These are phyloP conservation scores for Heteromyza rotundicornis DNA, from an alignment of 2,888 invertebrate species.

Conservation along the genomic window DNA sequence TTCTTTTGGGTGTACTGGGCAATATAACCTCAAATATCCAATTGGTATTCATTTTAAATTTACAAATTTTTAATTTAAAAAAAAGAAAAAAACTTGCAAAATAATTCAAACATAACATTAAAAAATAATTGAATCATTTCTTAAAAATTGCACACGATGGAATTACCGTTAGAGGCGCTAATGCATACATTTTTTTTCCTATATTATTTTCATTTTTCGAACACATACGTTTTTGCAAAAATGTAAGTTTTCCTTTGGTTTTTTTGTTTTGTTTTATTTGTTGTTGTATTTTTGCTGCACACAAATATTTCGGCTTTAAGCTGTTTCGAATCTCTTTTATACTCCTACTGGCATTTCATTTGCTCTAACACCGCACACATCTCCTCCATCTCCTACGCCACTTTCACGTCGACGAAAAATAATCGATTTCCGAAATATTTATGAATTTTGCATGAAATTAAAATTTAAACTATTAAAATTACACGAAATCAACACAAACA, in stretches of 20 bases:
- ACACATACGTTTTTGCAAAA: no score
- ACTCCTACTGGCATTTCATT: not conserved
- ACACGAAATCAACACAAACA: slow-evolving; percentile 36
- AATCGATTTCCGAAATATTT: slow-evolving; percentile 29
- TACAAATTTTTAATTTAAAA: no score
- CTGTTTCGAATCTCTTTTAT: not conserved
- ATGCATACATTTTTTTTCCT: not conserved
- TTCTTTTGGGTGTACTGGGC: no score
- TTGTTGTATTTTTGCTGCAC: no score
- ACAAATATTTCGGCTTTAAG: not conserved
- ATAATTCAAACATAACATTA: no score
- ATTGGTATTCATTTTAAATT: no score
- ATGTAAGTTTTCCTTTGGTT: not conserved
- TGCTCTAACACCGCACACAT: not conserved
- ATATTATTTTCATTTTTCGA: not conserved
- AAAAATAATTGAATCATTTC: no score
- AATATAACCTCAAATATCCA: no score
- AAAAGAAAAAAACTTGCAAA: no score
- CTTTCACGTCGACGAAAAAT: not conserved
- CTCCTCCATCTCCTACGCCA: not conserved
- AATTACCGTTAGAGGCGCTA: not conserved
- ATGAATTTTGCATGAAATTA: slow-evolving; percentile 41
- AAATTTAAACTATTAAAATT: slow-evolving; percentile 34
- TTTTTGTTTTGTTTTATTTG: not conserved
- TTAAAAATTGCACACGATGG: not conserved